Base-by-base conservation (phyloP, 2,888 invertebrate genomes). In the Brassicogethes aeneus region DNA sequence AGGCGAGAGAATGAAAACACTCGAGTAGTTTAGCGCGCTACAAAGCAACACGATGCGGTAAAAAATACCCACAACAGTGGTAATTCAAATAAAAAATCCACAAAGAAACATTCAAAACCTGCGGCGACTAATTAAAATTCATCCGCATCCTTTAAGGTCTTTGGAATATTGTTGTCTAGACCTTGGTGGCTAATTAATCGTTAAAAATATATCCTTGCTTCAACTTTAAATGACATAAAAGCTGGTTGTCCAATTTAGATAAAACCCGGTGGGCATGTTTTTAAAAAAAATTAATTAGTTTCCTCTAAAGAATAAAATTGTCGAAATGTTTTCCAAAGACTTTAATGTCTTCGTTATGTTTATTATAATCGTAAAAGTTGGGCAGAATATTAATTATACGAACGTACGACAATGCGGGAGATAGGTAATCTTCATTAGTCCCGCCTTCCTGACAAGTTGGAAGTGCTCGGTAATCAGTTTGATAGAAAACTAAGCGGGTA, bases 201-300 rank as follows among this genome's bases (percentile, higher is more conserved):
- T 23, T 23, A 23, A 23, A 23, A 23, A 23, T 7, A 23, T 7
- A 23, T 5, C 5, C 23, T 23, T 7, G 23, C 23, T 23, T 23
- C 10, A 23, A 23, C 23, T 23, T 10, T 5, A 10, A 23, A 23
- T 10, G 10, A 10, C n/a, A n/a, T 7, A 23, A 23, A 7, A 23
- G 23, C 10, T 23, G 23, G 23, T 10, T 23, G 10, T 23, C 40
- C 36, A 39, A 48, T 41, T 46, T 34, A 42, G 44, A 48, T 42
- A 48, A 48, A 44, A 45, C 35, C 30, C 37, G 45, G 45, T 36
- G 40, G 5, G 23, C 10, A 7, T 23, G 23, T 23, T 23, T 23
- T 23, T 23, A 5, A 23, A 23, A 23, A 7, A 10, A 23, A 23
- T 23, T 23, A 23, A 23, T 23, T 23, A 23, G 23, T 23, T 23